A percentile compares a stretch with the other conserved stretches of the same genome.
Conservation (phyloP, 2,888 invertebrate species). For the Dynastes grantii region DNA sequence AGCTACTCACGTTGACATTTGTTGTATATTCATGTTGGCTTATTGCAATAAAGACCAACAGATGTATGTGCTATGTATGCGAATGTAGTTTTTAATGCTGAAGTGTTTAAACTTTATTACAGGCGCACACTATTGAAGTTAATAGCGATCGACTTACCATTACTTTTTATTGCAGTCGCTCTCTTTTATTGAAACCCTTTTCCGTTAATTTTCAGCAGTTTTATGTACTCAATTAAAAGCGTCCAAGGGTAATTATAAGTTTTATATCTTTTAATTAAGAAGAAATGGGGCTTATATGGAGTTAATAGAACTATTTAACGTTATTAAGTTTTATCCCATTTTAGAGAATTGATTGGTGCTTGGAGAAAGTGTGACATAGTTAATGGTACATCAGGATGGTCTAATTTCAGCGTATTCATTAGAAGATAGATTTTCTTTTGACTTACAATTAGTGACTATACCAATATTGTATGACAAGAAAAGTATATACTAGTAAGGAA, state of each 20-base stretch:
- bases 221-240: neutral
- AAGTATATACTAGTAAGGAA: too few species aligned
- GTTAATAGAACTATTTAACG: neutral
- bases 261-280: slow-evolving; percentile 30
- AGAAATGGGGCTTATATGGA: slow-evolving; percentile 2
- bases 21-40: slow-evolving; percentile 24
- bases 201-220: slow-evolving; percentile 15
- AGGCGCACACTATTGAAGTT: slow-evolving; percentile 3
- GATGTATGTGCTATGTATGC: slow-evolving; percentile 30
- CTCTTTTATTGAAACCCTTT: slow-evolving; percentile 12
- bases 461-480: too few species aligned
- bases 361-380: too few species aligned
- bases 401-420: too few species aligned
- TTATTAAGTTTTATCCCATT: too few species aligned
- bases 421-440: too few species aligned
- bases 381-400: too few species aligned
- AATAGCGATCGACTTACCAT: slow-evolving; percentile 36
- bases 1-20: slow-evolving; percentile 20
- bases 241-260: neutral
- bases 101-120: slow-evolving; percentile 42
- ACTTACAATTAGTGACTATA: too few species aligned
- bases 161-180: slow-evolving; percentile 37
- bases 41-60: slow-evolving; percentile 35
- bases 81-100: slow-evolving; percentile 27
- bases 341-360: too few species aligned